Conservation (phyloP, 2,888 invertebrate species). For the Ellobium chinense region DNA sequence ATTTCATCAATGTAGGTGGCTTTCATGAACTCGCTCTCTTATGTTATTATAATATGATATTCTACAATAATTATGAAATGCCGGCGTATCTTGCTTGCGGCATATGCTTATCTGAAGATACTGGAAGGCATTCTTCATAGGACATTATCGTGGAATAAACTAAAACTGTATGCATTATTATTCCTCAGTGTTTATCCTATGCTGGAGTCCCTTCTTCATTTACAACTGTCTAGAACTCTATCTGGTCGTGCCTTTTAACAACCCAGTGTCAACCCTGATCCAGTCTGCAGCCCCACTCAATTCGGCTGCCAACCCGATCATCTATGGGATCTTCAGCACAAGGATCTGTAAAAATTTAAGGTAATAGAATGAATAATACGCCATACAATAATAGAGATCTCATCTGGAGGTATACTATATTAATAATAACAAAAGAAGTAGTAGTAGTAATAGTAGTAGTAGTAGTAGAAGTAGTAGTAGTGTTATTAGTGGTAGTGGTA, state of each 20-base stretch:
- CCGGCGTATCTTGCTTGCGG: too few species aligned
- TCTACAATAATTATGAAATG: too few species aligned
- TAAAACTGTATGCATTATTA: too few species aligned
- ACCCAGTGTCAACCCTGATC: conserved; percentile 90
- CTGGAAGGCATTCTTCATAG: too few species aligned
- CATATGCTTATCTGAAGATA: too few species aligned
- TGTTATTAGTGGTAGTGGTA: neutral
- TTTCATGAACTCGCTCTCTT: too few species aligned
- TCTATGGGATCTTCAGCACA: conserved; percentile 95
- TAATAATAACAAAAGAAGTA: neutral
- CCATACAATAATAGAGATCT: too few species aligned
- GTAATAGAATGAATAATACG: conserved; percentile 81
- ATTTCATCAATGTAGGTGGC: too few species aligned
- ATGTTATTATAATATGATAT: too few species aligned
- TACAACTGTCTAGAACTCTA: conserved; percentile 95
- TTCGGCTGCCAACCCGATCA: conserved; percentile 95
- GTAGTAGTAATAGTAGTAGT: neutral
- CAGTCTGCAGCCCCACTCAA: conserved; percentile 95
- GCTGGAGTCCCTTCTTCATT: conserved; percentile 97
- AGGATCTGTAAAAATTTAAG: conserved; percentile 91
- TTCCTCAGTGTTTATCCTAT: conserved; percentile 91
- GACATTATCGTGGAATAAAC: too few species aligned
- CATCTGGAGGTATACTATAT: neutral
- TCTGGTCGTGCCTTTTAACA: conserved; percentile 48
- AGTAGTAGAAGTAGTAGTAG: too few species aligned